Base-by-base conservation (phyloP, 2,113 vertebrate genomes). In the Thunnus maccoyii region DNA sequence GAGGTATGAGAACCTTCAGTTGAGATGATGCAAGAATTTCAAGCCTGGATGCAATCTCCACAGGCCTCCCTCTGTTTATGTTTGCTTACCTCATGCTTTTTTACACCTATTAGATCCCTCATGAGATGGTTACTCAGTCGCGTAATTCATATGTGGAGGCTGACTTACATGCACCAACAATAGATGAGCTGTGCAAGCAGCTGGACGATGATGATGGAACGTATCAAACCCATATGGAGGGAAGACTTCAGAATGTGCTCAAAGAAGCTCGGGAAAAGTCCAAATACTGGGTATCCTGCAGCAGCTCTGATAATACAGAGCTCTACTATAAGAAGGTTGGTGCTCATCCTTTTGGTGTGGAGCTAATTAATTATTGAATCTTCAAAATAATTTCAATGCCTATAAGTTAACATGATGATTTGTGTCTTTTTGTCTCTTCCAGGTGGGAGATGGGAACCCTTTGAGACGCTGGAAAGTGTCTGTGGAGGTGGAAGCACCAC, bases 391-490 rank as follows among this genome's bases (percentile, higher is more conserved):
- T 20, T 10, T 1, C n/a, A 57, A 11, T 30, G n/a, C 17, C 6
- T 0, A 4, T 44, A 13, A 30, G 10, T 56, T 41, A 36, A 44
- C 14, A 4, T 72, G 12, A 57, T 22, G 16, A 1, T 57, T 64
- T 91, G 32, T 71, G 8, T 56, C 9, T 25, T 50, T 83, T 20
- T 55, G 1, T 55, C 1, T 15, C 1, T 44, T 76, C 8, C 51
- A 99, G 98, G 97, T 99, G 71, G 98, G 97, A 9, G 98, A 99
- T 16, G 96, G 97, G 36, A 97, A 97, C 83, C 97, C 97, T 0
- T 83, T 99, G 81, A 95, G 96, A 74, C 92, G 97, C 7, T 99
- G 98, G 98, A 96, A 97, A 84, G 97, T 96, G 6, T 96, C 97
- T 0, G 97, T 96, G 32, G 98, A 99, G 91, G 97, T 99, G 44